Evolutionary conservation across 1,140 invertebrate genomes (phyloP).

Genomic region (Heliothis virescens): DNA sequence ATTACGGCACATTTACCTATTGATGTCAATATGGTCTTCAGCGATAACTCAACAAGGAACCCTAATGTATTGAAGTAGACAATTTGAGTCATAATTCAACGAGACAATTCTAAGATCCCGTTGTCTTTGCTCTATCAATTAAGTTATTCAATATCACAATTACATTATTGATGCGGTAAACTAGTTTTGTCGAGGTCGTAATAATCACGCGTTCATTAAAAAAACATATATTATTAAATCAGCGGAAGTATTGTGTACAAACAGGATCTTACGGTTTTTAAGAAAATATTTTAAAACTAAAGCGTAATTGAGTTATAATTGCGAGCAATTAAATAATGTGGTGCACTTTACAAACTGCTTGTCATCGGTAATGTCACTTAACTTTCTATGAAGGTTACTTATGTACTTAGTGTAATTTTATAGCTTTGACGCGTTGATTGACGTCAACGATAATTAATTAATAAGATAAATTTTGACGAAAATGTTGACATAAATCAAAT

Average conservation of each 20-base stretch:
- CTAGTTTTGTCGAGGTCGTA: constrained; percentile 41
- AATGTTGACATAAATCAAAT: background rate
- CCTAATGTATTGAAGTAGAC: background rate
- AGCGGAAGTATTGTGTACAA: background rate
- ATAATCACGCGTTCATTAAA: background rate
- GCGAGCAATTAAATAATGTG: background rate
- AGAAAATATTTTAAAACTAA: background rate
- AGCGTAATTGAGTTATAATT: background rate
- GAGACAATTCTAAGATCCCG: constrained; percentile 4
- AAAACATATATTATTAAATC: background rate
- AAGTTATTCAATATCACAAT: constrained; percentile 9
- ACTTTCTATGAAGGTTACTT: background rate
- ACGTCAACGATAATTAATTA: background rate
- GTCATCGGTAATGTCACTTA: background rate
- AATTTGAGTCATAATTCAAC: background rate
- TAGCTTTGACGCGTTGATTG: background rate
- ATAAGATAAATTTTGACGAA: background rate
- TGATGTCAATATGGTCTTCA: too few species aligned
- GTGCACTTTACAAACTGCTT: background rate
- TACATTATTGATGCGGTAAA: constrained; percentile 41
- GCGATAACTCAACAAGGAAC: background rate
- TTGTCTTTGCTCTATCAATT: constrained; percentile 27
- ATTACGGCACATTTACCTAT: too few species aligned
- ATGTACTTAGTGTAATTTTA: background rate
- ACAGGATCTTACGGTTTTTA: constrained; percentile 8